phyloP scores from a whole-genome alignment of 2,797 vertebrate genomes.

The Helostoma temminkii region DNA sequence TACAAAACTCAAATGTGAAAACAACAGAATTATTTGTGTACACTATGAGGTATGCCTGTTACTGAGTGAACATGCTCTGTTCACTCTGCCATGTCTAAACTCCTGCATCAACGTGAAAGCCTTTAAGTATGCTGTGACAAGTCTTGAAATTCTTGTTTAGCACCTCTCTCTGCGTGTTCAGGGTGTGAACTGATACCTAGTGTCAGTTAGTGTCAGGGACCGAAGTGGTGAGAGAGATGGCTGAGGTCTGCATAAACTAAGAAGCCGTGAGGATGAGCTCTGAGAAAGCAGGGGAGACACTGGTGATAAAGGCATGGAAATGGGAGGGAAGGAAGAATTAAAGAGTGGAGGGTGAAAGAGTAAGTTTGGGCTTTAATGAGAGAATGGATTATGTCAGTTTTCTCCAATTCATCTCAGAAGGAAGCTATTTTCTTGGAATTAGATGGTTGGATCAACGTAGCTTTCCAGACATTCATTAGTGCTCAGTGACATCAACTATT shows the following conservation, averaged over 20 bases:
- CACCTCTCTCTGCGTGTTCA: slow-evolving; percentile 90
- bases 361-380: slow-evolving; percentile 30
- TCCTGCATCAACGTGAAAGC: slow-evolving; percentile 83
- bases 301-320: slow-evolving; percentile 76
- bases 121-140: slow-evolving; percentile 92
- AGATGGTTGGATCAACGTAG: slow-evolving; percentile 64
- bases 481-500: slow-evolving; percentile 60
- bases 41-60: not conserved
- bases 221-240: slow-evolving; percentile 70
- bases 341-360: slow-evolving; percentile 29
- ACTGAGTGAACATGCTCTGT: slow-evolving; percentile 43
- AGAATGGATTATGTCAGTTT: slow-evolving; percentile 58
- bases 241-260: slow-evolving; percentile 55
- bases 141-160: slow-evolving; percentile 93
- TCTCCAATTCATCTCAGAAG: slow-evolving; percentile 74
- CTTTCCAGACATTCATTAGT: slow-evolving; percentile 59
- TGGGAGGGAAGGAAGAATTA: slow-evolving; percentile 42
- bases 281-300: slow-evolving; percentile 59
- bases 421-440: slow-evolving; percentile 70
- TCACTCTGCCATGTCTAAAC: slow-evolving; percentile 81
- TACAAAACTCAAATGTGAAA: slow-evolving; percentile 9
- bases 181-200: slow-evolving; percentile 93
- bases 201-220: slow-evolving; percentile 89
- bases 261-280: slow-evolving; percentile 56
- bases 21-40: slow-evolving; percentile 20